Evolutionary conservation across 2,888 invertebrate species (phyloP).

Genomic region (Quadriops clusia): DNA sequence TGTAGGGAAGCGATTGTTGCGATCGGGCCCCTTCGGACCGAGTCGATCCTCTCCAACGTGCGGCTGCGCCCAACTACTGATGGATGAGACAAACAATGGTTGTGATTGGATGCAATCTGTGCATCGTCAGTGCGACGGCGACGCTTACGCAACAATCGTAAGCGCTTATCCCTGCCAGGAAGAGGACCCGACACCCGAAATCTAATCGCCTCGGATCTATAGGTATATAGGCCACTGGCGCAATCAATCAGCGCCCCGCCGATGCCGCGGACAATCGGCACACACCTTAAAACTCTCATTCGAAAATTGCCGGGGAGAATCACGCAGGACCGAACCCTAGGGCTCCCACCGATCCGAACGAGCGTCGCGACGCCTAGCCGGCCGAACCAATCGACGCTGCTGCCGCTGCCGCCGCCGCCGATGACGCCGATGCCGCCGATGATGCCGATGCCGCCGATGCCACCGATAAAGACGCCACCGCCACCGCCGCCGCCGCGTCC

Average conservation of each 20-base stretch:
- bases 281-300: too few species aligned
- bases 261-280: too few species aligned
- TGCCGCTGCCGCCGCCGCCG: slow-evolving; percentile 14
- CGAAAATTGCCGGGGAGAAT: too few species aligned
- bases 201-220: too few species aligned
- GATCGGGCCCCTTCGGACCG: slow-evolving; percentile 35
- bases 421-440: slow-evolving; percentile 10
- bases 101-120: slow-evolving; percentile 39
- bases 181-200: too few species aligned
- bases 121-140: slow-evolving; percentile 33
- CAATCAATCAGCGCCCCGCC: too few species aligned
- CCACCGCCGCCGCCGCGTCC: slow-evolving; percentile 1
- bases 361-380: too few species aligned
- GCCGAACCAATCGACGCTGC: too few species aligned
- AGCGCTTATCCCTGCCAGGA: too few species aligned
- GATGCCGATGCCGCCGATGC: slow-evolving; percentile 10
- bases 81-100: slow-evolving; percentile 33
- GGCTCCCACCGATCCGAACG: too few species aligned
- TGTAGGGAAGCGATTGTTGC: slow-evolving; percentile 23
- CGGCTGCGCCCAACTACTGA: slow-evolving; percentile 27
- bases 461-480: neutral
- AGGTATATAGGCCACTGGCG: too few species aligned
- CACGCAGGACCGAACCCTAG: too few species aligned
- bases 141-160: slow-evolving; percentile 20
- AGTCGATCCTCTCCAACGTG: slow-evolving; percentile 33